These are phyloP conservation scores for Dendrocopos noguchii DNA, from an alignment of 2,113 vertebrate genomes.

Conservation along the genomic window DNA sequence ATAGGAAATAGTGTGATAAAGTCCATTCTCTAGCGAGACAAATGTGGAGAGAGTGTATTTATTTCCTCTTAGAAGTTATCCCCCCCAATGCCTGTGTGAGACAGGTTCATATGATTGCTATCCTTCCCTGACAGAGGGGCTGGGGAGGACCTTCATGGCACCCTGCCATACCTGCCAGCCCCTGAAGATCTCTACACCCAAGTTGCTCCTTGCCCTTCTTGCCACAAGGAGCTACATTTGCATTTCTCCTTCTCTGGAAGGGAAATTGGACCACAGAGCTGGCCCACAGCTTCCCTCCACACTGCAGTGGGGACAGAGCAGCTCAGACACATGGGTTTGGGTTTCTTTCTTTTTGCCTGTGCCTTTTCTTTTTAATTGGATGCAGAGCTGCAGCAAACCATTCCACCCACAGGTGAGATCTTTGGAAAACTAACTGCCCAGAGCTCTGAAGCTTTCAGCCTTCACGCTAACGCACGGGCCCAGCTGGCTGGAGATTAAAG, in stretches of 20 bases:
- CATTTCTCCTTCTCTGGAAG: neutral
- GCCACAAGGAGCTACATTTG: neutral
- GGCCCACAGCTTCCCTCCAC: neutral
- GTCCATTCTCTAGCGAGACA: neutral
- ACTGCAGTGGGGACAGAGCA: neutral
- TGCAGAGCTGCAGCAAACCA: neutral
- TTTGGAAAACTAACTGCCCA: conserved; percentile 60
- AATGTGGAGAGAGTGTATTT: rapidly evolving
- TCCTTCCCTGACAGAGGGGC: neutral
- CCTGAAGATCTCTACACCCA: neutral
- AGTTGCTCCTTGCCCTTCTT: neutral
- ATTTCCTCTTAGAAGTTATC: neutral
- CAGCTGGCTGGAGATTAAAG: conserved; percentile 76
- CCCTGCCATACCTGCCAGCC: neutral
- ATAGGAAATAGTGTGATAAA: neutral
- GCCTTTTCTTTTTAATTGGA: conserved; percentile 20
- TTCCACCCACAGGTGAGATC: conserved; percentile 70
- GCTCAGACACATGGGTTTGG: neutral
- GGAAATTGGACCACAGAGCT: neutral
- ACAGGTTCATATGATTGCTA: neutral
- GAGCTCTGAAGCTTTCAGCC: conserved; percentile 64
- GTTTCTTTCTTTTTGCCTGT: neutral
- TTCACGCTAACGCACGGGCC: conserved; percentile 57
- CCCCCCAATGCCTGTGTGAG: neutral
- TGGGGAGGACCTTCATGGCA: neutral